These are phyloP conservation scores for Lepus americanus DNA, from an alignment of 2,113 vertebrate species.

Conservation along the genomic window DNA sequence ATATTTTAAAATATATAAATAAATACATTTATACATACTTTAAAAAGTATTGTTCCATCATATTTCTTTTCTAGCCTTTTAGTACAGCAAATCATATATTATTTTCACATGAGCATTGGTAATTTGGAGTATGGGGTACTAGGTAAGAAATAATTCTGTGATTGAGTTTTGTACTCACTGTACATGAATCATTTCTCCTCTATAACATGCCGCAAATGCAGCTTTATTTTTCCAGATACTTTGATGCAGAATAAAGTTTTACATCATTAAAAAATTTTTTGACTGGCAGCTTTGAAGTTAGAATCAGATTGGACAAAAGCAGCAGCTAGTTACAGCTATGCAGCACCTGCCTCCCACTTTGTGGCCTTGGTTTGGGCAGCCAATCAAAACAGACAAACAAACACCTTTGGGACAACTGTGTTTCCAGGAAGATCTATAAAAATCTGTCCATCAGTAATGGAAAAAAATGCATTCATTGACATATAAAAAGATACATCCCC, in stretches of 20 bases:
- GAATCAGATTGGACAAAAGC: neutral
- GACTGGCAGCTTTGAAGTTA: neutral
- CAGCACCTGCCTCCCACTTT: neutral
- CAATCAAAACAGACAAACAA: neutral
- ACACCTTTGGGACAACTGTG: neutral
- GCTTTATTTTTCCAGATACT: slow-evolving; percentile 98
- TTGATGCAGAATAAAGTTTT: slow-evolving; percentile 95
- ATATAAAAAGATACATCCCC: slow-evolving; percentile 97
- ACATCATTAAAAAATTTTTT: slow-evolving; percentile 65
- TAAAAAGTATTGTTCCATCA: slow-evolving; percentile 85
- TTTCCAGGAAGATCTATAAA: neutral
- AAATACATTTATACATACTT: no score
- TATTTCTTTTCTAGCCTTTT: slow-evolving; percentile 93
- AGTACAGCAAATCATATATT: slow-evolving; percentile 92
- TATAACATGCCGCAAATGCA: slow-evolving; percentile 95
- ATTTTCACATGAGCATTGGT: slow-evolving; percentile 91
- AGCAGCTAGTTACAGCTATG: neutral
- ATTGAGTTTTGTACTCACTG: slow-evolving; percentile 89
- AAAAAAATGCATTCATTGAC: slow-evolving; percentile 95
- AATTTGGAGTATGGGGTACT: slow-evolving; percentile 92
- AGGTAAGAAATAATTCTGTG: slow-evolving; percentile 90
- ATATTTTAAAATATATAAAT: no score
- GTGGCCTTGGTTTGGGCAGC: neutral
- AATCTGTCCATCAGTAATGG: slow-evolving; percentile 95
- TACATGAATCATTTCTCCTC: slow-evolving; percentile 90